Evolutionary conservation across 2,113 vertebrate species (phyloP), one percentile per base, ranked within the genome.

Genomic region (Microcebus griseorufus): DNA sequence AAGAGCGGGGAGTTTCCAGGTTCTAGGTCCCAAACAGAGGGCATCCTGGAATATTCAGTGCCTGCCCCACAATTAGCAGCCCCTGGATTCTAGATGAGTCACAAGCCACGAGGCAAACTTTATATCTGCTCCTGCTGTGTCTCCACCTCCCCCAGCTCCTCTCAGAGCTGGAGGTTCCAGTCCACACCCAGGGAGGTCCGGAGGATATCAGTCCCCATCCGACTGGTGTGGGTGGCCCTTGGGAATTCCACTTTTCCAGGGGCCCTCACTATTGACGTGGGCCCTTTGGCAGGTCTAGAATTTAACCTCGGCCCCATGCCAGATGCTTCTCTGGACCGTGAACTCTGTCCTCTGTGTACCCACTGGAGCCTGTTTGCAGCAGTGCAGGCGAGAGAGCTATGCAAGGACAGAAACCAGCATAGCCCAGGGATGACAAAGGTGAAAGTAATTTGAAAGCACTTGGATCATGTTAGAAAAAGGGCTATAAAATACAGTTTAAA

Each of bases 161-260:
- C 37, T 25, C 0, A 37, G 85, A 51, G 34, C 6, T 0, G 10
- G 6, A 69, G 64, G 27, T 16, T 45, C 81, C n/a, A 58, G 65
- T 9, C 62, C 37, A 22, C 0, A 13, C 4, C 75, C 81, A 22
- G 0, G 16, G 91, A 55, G 16, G 73, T 32, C 7, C 0, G 2
- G 22, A 20, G 45, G 12, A 14, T 6, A 17, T 18, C 27, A 16
- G 55, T 39, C n/a, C 5, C 25, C 4, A 17, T 6, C 29, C 14
- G 16, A 42, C 1, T 3, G 14, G 72, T 51, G 7, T 53, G 27
- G 16, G 10, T 53, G 27, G 16, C 25, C n/a, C 58, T 20, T 9
- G 64, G 53, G 20, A 23, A 23, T 25, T 16, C 20, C 10, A 39
- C 5, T 48, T 42, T 18, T 9, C 39, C 2, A 20, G 14, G 70